Base-by-base conservation (phyloP, 2,113 vertebrate species). In the Triplophysa dalaica region DNA sequence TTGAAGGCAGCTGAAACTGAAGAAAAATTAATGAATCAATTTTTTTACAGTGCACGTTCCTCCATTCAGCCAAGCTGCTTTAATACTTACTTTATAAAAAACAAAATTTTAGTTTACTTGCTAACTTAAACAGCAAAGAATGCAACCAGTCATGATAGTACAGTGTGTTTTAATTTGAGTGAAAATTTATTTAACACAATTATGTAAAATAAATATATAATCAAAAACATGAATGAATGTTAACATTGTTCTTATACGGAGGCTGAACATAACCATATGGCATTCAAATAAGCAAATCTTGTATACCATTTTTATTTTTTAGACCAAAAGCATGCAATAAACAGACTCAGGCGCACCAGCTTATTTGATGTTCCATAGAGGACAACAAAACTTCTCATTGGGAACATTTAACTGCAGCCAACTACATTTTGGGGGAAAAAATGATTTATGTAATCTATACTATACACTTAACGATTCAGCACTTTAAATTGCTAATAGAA, bases 331-430 rank as follows among this genome's bases (percentile, higher is more conserved):
- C 67, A 7, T 63, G 11, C 14, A 33, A 62, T 33, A 24, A 75
- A 22, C 26, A 75, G 26, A n/a, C 12, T 0, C 9, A 61, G 38
- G 63, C 11, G 17, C 22, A 8, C 4, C 1, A 4, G 22, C n/a
- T n/a, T 24, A 62, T 48, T 52, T 82, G 77, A 48, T 83, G 62
- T 76, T 83, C 61, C 66, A 70, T 43, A 83, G 58, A 83, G 2
- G 56, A 69, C 77, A 62, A 5, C 21, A 17, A 1, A 64, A 13
- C 19, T 52, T 45, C 1, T 9, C 17, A 70, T 24, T n/a, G 24
- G 50, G 38, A 17, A 60, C 50, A 1, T 3, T 33, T 72, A 52
- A 58, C 6, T 17, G 24, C 45, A 26, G 12, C 22, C 8, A 52
- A 48, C 14, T 29, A 9, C 54, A 4, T 70, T 16, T 29, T 4